These are phyloP conservation scores for Panthera leo DNA, from an alignment of 2,113 vertebrate genomes.

Conservation along the genomic window DNA sequence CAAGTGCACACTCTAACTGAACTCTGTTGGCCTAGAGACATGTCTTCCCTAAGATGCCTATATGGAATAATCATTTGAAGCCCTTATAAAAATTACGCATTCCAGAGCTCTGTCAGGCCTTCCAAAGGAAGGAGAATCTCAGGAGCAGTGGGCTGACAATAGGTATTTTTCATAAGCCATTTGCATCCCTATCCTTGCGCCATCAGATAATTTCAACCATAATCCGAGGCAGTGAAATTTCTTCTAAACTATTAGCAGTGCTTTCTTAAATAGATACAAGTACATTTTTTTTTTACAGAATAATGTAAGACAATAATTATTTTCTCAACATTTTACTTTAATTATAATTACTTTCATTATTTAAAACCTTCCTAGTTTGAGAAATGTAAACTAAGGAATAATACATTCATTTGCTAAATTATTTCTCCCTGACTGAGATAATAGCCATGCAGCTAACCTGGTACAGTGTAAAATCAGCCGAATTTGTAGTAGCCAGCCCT, in stretches of 20 bases:
- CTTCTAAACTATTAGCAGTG: not conserved
- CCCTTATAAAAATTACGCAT: not conserved
- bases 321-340: slow-evolving; percentile 38
- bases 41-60: not conserved
- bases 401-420: not conserved
- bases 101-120: not conserved
- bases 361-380: slow-evolving; percentile 23
- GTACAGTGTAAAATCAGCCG: not conserved
- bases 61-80: not conserved
- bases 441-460: not conserved
- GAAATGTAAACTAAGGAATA: slow-evolving; percentile 55
- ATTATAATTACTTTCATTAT: slow-evolving; percentile 46
- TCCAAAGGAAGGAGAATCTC: not conserved
- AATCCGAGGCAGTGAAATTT: not conserved
- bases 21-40: not conserved
- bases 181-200: not conserved
- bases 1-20: not conserved
- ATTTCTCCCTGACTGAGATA: slow-evolving; percentile 35
- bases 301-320: not conserved
- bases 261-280: not conserved
- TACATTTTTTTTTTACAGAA: slow-evolving; percentile 29
- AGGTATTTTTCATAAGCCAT: not conserved
- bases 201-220: not conserved
- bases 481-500: not conserved
- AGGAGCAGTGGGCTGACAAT: not conserved